Percentiles rank a stretch among this genome's conserved stretches.
Evolutionary conservation across 2,797 vertebrate genomes (phyloP).

Genomic region (Gymnodraco acuticeps): DNA sequence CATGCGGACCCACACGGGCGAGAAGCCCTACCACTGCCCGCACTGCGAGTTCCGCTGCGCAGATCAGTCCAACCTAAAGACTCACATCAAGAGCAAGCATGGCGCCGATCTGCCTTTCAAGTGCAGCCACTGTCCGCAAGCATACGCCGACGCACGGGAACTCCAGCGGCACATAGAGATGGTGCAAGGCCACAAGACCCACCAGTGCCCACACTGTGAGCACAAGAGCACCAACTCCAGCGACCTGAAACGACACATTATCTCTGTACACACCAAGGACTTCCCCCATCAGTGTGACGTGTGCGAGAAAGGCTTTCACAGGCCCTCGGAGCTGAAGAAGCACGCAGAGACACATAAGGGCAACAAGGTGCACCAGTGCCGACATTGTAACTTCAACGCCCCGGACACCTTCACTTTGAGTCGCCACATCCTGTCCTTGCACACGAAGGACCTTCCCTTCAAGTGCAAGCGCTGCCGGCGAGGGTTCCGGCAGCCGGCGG

Average conservation of each 20-base stretch:
- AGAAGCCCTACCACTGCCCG: slow-evolving; percentile 96
- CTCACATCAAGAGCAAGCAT: slow-evolving; percentile 97
- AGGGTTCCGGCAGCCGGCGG: slow-evolving; percentile 93
- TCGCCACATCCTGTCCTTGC: slow-evolving; percentile 96
- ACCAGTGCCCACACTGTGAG: slow-evolving; percentile 97
- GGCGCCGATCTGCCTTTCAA: slow-evolving; percentile 95
- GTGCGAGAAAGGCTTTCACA: slow-evolving; percentile 97
- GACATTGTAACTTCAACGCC: slow-evolving; percentile 98
- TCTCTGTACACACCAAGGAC: slow-evolving; percentile 99
- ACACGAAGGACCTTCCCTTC: slow-evolving; percentile 94
- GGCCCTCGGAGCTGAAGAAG: slow-evolving; percentile 99
- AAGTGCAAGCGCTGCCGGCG: slow-evolving; percentile 96
- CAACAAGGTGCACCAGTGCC: slow-evolving; percentile 96
- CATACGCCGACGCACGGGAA: slow-evolving; percentile 92
- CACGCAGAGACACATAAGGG: slow-evolving; percentile 96
- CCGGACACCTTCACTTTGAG: slow-evolving; percentile 97
- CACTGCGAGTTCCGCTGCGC: slow-evolving; percentile 97
- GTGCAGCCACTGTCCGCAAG: slow-evolving; percentile 96
- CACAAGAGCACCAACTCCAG: slow-evolving; percentile 99
- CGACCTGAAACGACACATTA: slow-evolving; percentile 97
- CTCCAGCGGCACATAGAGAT: slow-evolving; percentile 93
- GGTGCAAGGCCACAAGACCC: slow-evolving; percentile 96
- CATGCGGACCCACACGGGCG: slow-evolving; percentile 97
- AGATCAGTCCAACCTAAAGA: slow-evolving; percentile 98
- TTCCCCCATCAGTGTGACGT: slow-evolving; percentile 98